Conservation (phyloP, 2,888 invertebrate genomes). For the Heliconius hortense region DNA sequence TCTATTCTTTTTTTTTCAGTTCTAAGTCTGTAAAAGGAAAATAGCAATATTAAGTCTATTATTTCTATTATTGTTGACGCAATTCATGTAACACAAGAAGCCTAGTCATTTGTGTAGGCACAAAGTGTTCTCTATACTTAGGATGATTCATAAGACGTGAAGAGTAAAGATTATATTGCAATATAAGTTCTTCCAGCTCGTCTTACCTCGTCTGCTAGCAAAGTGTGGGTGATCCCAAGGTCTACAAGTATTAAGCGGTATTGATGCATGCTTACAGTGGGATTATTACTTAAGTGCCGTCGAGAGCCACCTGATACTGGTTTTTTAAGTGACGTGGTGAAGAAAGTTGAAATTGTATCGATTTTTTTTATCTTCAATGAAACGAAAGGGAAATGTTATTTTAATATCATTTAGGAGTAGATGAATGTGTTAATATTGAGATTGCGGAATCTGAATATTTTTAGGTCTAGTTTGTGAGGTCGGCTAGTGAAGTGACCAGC, state of each 20-base stretch:
- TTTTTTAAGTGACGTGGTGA: conserved; percentile 33
- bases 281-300: conserved; percentile 40
- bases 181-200: conserved; percentile 22
- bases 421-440: not conserved
- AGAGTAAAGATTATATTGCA: conserved; percentile 35
- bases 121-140: conserved; percentile 13
- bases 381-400: conserved; percentile 2
- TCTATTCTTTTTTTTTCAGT: not conserved
- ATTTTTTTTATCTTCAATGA: conserved; percentile 13
- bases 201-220: conserved; percentile 31
- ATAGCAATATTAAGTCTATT: conserved; percentile 31
- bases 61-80: conserved; percentile 32
- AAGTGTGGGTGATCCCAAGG: conserved; percentile 45
- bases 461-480: conserved; percentile 4
- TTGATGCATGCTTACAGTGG: conserved; percentile 41
- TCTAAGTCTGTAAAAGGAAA: conserved; percentile 13
- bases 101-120: conserved; percentile 31
- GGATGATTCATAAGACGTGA: conserved; percentile 17
- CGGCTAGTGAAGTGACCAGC: conserved; percentile 31
- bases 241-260: conserved; percentile 42
- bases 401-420: not conserved
- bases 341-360: conserved; percentile 27
- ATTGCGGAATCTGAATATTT: not conserved
- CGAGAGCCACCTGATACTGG: conserved; percentile 39
- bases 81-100: conserved; percentile 37